Base-by-base conservation (phyloP, 2,797 vertebrate genomes). In the Mus minutoides region DNA sequence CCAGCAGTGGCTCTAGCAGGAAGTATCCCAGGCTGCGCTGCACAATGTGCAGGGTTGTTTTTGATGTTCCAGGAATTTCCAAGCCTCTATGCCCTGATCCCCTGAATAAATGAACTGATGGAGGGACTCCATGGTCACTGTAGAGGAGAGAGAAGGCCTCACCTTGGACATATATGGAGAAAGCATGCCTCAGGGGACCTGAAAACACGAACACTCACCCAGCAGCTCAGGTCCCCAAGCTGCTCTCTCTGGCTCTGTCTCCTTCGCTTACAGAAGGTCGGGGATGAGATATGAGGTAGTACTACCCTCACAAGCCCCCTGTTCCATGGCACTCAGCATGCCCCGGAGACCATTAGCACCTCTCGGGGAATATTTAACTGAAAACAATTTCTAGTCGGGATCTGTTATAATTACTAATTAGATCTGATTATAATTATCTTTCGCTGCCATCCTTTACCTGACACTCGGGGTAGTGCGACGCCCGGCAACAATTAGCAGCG, bases 341-440 rank as follows among this genome's bases (percentile, higher is more conserved):
- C 17, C 94, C 2, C 0, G 0, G 93, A 19, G 85, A 88, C 97
- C 85, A 88, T 46, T n/a, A 93, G 92, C 96, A 92, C 88, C 83
- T 94, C 90, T 21, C 3, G 83, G 98, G 98, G 97, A 96, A 96
- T 96, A 98, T 91, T 97, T 92, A 96, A 97, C 96, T 91, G 67
- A 97, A 98, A 98, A 96, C 97, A 97, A 95, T 98, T 98, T 98
- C 97, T 94, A 96, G 94, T 88, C 52, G 34, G 97, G 96, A 96
- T 96, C 96, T 91, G 97, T 96, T 97, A 95, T 98, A 98, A 98
- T 98, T 98, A 98, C 98, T 98, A 98, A 98, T 98, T 98, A 98
- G 97, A 97, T 94, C 80, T 97, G 97, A 98, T 98, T 98, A 92
- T 98, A 98, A 98, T 98, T 97, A 97, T 97, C 97, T 98, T 98